Evolutionary conservation across 2,113 vertebrate species (phyloP).

Genomic region (Otis tarda): DNA sequence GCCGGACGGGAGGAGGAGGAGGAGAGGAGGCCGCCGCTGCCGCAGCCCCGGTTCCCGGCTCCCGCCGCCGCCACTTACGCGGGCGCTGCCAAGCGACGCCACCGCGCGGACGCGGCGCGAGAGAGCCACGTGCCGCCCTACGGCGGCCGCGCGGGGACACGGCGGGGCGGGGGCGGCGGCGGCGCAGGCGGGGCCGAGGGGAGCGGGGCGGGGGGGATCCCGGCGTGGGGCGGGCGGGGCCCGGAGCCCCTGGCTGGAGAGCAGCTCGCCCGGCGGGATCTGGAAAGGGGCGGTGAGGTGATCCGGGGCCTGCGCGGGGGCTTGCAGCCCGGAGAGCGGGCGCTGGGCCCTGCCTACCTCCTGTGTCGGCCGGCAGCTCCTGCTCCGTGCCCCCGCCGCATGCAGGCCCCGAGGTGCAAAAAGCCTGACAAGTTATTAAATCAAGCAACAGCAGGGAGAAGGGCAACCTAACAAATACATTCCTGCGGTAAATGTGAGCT

Average conservation of each 20-base stretch:
- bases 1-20: too few relatives aligned
- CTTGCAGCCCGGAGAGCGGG: background rate
- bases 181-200: background rate
- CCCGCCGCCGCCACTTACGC: background rate
- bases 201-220: too few relatives aligned
- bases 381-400: rapidly evolving
- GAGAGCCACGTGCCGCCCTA: background rate
- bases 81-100: background rate
- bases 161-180: background rate
- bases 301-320: background rate
- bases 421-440: rapidly evolving
- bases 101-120: background rate
- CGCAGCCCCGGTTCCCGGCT: background rate
- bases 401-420: rapidly evolving
- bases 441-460: rapidly evolving
- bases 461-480: rapidly evolving
- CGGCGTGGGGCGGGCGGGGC: too few relatives aligned
- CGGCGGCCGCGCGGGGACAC: background rate
- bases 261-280: too few relatives aligned
- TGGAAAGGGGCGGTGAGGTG: background rate
- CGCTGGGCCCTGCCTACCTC: background rate
- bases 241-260: rapidly evolving
- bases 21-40: too few relatives aligned
- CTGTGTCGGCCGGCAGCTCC: background rate
- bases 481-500: rapidly evolving